Evolutionary conservation across 1,140 invertebrate genomes (phyloP).

Genomic region (Trachymyrmex cornetzi): DNA sequence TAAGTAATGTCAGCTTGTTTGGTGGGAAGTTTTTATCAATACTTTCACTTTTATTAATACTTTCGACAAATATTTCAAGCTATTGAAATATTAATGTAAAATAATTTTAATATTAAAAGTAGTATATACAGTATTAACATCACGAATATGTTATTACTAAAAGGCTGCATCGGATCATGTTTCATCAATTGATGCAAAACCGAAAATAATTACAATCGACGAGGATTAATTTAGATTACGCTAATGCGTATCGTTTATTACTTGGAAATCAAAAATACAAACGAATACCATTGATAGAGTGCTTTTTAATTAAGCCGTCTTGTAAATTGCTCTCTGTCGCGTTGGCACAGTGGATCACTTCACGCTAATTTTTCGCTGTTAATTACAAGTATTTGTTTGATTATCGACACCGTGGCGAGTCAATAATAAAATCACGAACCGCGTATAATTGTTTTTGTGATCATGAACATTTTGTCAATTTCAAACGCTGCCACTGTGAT

Average conservation of each 20-base stretch:
- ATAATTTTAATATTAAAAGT: constrained; percentile 52
- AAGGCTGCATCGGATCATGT: constrained; percentile 40
- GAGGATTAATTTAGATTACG: constrained; percentile 64
- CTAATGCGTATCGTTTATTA: constrained; percentile 62
- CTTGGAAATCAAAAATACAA: constrained; percentile 65
- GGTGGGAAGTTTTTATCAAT: too few species aligned
- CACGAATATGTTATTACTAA: constrained; percentile 40
- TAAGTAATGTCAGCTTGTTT: too few species aligned
- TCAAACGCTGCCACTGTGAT: constrained; percentile 66
- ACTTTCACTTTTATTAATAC: background rate
- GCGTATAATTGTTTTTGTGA: constrained; percentile 72
- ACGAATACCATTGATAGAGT: constrained; percentile 61
- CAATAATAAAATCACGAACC: constrained; percentile 69
- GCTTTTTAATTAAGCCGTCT: constrained; percentile 65
- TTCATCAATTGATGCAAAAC: constrained; percentile 56
- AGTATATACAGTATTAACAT: constrained; percentile 43
- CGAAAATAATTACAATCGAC: constrained; percentile 59
- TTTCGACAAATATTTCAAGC: constrained; percentile 31
- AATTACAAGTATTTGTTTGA: constrained; percentile 71
- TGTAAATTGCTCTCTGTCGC: constrained; percentile 64
- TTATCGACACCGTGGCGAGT: constrained; percentile 71
- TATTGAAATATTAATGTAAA: constrained; percentile 20
- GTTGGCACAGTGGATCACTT: constrained; percentile 62
- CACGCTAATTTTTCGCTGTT: constrained; percentile 67
- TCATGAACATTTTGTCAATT: constrained; percentile 73